phyloP scores from a whole-genome alignment of 2,888 invertebrate species.

The Mythimna impura region DNA sequence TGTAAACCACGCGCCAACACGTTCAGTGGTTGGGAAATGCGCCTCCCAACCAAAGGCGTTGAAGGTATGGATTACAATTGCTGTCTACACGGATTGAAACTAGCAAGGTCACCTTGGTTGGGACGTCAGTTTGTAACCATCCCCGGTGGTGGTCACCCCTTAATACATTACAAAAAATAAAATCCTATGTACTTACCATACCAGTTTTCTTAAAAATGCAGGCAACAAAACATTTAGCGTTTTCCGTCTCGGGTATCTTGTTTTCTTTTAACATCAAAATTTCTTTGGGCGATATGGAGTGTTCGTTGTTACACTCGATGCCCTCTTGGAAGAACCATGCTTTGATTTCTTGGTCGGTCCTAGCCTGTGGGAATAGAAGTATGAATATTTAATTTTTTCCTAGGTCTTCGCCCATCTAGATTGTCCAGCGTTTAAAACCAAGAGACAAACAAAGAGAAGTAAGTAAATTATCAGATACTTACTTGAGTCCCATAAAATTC shows the following conservation, averaged over 20 bases:
- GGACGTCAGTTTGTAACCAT: too few species aligned
- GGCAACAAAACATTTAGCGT: slow-evolving; percentile 85
- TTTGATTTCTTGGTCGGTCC: slow-evolving; percentile 78
- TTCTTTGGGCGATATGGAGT: slow-evolving; percentile 75
- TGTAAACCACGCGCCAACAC: too few species aligned
- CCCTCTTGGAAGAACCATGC: slow-evolving; percentile 77
- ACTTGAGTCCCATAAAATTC: slow-evolving; percentile 68
- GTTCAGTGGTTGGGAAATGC: too few species aligned
- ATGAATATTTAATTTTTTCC: neutral
- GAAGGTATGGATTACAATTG: too few species aligned
- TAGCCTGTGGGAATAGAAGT: slow-evolving; percentile 67
- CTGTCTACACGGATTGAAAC: too few species aligned
- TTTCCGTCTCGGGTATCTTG: slow-evolving; percentile 78
- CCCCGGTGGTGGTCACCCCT: too few species aligned
- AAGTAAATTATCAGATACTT: slow-evolving; percentile 59
- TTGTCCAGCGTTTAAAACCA: neutral
- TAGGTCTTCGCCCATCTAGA: too few species aligned
- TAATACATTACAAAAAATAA: neutral
- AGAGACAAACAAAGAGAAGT: neutral
- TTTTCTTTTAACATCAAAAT: slow-evolving; percentile 78
- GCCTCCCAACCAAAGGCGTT: too few species aligned
- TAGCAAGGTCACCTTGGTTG: too few species aligned
- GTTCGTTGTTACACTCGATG: slow-evolving; percentile 77
- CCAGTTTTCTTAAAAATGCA: slow-evolving; percentile 84
- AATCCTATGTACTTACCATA: slow-evolving; percentile 77